A percentile compares a stretch with the other conserved stretches of the same genome.
Conservation (phyloP, 1,140 invertebrate genomes). For the Brachionus angularis region DNA sequence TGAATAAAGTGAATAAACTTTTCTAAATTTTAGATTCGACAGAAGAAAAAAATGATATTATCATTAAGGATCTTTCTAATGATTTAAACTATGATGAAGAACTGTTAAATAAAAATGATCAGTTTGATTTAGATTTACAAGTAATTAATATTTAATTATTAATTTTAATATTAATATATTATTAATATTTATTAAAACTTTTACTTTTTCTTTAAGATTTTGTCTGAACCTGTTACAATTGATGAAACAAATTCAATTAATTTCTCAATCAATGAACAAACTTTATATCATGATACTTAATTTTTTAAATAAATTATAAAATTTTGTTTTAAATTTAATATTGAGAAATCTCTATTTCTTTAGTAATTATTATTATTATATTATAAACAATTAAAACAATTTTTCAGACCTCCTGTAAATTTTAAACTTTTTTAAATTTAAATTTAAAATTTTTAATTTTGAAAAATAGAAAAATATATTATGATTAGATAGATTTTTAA, state of each 20-base stretch:
- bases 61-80: conserved; percentile 29
- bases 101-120: no score
- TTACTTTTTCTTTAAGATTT: neutral
- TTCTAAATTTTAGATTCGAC: neutral
- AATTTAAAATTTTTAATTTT: no score
- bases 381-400: no score
- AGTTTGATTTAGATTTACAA: no score
- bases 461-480: no score
- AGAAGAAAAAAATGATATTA: conserved; percentile 11
- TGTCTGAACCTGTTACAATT: conserved; percentile 14
- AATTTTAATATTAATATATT: neutral
- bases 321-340: neutral
- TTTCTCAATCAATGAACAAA: conserved; percentile 31
- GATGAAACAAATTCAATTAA: conserved; percentile 1
- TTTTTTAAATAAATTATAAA: neutral
- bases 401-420: no score
- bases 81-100: conserved; percentile 11
- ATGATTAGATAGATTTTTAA: no score
- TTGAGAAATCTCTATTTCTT: neutral
- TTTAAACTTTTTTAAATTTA: no score
- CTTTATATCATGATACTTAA: neutral
- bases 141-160: no score
- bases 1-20: neutral
- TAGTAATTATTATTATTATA: no score
- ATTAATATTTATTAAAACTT: neutral